These are phyloP conservation scores for Helleia helle DNA, from an alignment of 2,888 invertebrate genomes.

Conservation along the genomic window DNA sequence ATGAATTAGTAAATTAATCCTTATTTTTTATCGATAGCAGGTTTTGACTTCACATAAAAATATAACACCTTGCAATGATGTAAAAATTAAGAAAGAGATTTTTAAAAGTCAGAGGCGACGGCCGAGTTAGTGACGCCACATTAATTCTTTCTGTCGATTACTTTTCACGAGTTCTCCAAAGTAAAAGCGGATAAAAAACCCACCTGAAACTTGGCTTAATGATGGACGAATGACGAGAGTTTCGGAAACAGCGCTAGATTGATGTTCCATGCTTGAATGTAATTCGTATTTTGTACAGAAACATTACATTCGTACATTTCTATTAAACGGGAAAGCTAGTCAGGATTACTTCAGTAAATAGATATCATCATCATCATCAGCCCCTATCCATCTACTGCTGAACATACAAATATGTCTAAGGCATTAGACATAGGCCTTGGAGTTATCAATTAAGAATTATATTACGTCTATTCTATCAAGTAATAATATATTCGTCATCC, in stretches of 20 bases:
- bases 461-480: too few relatives aligned
- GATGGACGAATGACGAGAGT: conserved; percentile 22
- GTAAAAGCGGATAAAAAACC: conserved; percentile 33
- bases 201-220: conserved; percentile 30
- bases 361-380: too few relatives aligned
- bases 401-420: too few relatives aligned
- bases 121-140: conserved; percentile 69
- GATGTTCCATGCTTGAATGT: conserved; percentile 9
- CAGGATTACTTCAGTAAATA: not conserved
- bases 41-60: too few relatives aligned
- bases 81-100: conserved; percentile 70
- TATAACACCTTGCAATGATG: conserved; percentile 65
- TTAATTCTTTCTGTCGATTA: conserved; percentile 66
- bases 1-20: too few relatives aligned
- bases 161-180: conserved; percentile 28
- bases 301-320: conserved; percentile 7
- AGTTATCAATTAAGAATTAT: too few relatives aligned
- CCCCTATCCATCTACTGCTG: too few relatives aligned
- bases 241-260: conserved; percentile 22
- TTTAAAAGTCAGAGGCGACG: conserved; percentile 46
- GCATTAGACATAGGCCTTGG: too few relatives aligned
- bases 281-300: conserved; percentile 2
- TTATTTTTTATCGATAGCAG: too few relatives aligned
- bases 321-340: not conserved
- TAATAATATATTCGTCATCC: too few relatives aligned